phyloP scores from a whole-genome alignment of 23 tunicate genomes.

The Halocynthia roretzi region DNA sequence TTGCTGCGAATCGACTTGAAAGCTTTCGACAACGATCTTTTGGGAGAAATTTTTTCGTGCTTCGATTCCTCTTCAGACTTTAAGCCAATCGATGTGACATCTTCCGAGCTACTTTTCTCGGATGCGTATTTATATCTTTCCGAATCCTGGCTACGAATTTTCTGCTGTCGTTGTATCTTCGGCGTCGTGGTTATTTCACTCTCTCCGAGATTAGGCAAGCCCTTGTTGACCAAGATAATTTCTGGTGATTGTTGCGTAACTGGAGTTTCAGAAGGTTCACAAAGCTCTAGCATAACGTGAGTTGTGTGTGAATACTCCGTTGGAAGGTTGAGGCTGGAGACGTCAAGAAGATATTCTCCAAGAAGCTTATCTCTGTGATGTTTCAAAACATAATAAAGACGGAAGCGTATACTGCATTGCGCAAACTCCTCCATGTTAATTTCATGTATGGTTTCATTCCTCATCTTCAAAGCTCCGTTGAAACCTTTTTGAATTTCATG shows the following conservation, averaged over 20 bases:
- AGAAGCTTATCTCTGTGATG: constrained; percentile 66
- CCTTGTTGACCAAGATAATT: background rate
- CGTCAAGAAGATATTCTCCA: constrained; percentile 71
- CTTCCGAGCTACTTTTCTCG: constrained; percentile 12
- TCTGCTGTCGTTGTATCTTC: constrained; percentile 20
- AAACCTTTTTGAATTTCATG: constrained; percentile 54
- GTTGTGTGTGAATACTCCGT: constrained; percentile 33
- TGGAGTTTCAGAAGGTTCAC: constrained; percentile 33
- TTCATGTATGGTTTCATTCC: constrained; percentile 61
- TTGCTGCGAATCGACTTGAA: constrained; percentile 9
- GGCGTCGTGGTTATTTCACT: background rate
- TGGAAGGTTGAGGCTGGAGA: constrained; percentile 29
- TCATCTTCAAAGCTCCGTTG: constrained; percentile 64
- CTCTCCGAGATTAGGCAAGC: constrained; percentile 8
- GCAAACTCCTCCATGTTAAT: constrained; percentile 41
- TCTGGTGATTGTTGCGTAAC: constrained; percentile 20
- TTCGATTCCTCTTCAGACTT: constrained; percentile 11
- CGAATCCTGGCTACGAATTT: constrained; percentile 23
- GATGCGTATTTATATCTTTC: background rate
- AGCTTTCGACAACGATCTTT: background rate
- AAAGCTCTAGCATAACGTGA: constrained; percentile 41
- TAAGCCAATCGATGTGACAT: background rate
- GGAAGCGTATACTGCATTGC: constrained; percentile 46
- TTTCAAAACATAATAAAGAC: constrained; percentile 66
- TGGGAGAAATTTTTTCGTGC: background rate